Evolutionary conservation across 1,140 invertebrate species (phyloP), one percentile per base, ranked within the genome.

Genomic region (Euschistus heros): DNA sequence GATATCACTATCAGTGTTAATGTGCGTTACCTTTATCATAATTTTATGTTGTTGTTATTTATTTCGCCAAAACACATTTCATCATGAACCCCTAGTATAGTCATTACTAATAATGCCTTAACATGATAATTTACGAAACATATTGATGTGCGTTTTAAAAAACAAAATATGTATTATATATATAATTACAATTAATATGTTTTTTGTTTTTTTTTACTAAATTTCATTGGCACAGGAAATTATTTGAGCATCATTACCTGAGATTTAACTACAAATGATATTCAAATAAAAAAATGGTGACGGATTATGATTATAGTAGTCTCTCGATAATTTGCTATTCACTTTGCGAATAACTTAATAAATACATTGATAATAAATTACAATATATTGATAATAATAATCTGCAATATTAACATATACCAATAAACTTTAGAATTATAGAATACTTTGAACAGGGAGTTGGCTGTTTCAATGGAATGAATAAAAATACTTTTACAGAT

Each of bases 11-110:
- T 63, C 46, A 47, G n/a, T 46, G 62, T 63, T 15, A 26, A 50
- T 63, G 42, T 63, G 42, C 62, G 42, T 63, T 47, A 37, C 33
- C 33, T 37, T 37, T 6, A 37, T 37, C 33, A 6, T 37, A 10
- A 10, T 37, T n/a, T 37, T 20, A n/a, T n/a, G n/a, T n/a, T n/a
- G n/a, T n/a, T n/a, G n/a, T n/a, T n/a, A n/a, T 61, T 57, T n/a
- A 30, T 42, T 37, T 61, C 20, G 24, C 62, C 62, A 63, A 47
- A 50, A 63, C 62, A 63, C 62, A 63, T 63, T 63, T 63, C 62
- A 63, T 63, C 62, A 63, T 47, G 15, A 26, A 1, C 42, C 18
- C 4, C 30, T 62, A 20, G 8, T 55, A 55, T 2, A 20, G 17
- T 27, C 26, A 60, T 26, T 26, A 60, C 27, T 27, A 30, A 26